Conservation (phyloP, 2,797 vertebrate genomes). For the Sphenodon punctatus region DNA sequence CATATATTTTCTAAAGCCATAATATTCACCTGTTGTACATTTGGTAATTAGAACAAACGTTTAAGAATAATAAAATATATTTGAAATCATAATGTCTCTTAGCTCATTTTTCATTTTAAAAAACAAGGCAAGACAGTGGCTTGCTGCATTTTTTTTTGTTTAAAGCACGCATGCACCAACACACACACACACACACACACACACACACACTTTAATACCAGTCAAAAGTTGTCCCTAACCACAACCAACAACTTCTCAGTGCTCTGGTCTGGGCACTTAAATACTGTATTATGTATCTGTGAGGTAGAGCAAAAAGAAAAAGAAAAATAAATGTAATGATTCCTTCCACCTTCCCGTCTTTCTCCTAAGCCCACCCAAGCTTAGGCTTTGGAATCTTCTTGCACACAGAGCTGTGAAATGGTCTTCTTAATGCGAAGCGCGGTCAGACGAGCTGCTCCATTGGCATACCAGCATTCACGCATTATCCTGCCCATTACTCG, state of each 20-base stretch:
- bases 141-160: neutral
- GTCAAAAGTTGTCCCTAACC: neutral
- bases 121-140: constrained; percentile 21
- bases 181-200: too few species aligned
- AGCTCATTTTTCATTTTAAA: neutral
- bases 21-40: neutral
- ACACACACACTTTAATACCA: fast-evolving
- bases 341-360: neutral
- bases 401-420: constrained; percentile 85
- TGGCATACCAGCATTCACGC: constrained; percentile 95
- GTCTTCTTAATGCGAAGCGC: constrained; percentile 97
- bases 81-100: too few species aligned
- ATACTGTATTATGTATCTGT: constrained; percentile 53
- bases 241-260: constrained; percentile 53
- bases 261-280: constrained; percentile 77
- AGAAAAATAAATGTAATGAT: too few species aligned
- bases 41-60: neutral
- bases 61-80: too few species aligned
- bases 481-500: constrained; percentile 94
- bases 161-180: constrained; percentile 37
- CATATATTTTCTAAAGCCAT: neutral
- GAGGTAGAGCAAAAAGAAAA: constrained; percentile 87
- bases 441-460: constrained; percentile 89
- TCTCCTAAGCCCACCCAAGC: fast-evolving
- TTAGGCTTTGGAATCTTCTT: constrained; percentile 86